These are phyloP conservation scores for Eremophila alpestris DNA, from an alignment of 2,797 vertebrate species.

Conservation along the genomic window DNA sequence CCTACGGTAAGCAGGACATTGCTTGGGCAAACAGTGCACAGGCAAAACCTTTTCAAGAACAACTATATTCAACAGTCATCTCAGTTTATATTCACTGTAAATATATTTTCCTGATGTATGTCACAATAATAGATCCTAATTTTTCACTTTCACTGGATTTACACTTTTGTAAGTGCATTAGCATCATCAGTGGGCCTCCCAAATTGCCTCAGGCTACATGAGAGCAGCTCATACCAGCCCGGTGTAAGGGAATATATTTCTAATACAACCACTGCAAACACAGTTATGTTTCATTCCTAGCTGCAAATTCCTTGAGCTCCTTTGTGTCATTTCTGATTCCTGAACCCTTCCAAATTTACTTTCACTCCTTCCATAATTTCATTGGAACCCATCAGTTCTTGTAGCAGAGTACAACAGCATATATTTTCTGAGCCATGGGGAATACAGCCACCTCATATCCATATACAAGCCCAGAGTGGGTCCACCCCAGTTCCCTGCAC, in stretches of 20 bases:
- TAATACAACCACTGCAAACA: neutral
- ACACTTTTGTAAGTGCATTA: neutral
- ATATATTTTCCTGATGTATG: conserved; percentile 18
- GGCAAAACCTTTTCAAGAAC: neutral
- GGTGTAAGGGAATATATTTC: neutral
- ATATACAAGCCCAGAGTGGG: neutral
- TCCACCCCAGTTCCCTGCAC: accelerated
- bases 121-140: conserved; percentile 8
- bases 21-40: neutral
- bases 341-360: neutral
- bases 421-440: neutral
- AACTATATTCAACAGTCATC: neutral
- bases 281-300: neutral
- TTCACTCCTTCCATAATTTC: neutral
- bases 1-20: neutral
- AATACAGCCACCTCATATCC: neutral
- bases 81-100: conserved; percentile 21
- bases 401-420: neutral
- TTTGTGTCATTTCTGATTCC: neutral
- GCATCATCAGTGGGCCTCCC: neutral
- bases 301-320: neutral
- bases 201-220: neutral
- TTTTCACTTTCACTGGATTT: conserved; percentile 14
- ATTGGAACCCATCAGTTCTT: neutral
- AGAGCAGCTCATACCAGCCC: neutral